phyloP scores from a whole-genome alignment of 2,797 vertebrate species.

The Apodemus agrarius region DNA sequence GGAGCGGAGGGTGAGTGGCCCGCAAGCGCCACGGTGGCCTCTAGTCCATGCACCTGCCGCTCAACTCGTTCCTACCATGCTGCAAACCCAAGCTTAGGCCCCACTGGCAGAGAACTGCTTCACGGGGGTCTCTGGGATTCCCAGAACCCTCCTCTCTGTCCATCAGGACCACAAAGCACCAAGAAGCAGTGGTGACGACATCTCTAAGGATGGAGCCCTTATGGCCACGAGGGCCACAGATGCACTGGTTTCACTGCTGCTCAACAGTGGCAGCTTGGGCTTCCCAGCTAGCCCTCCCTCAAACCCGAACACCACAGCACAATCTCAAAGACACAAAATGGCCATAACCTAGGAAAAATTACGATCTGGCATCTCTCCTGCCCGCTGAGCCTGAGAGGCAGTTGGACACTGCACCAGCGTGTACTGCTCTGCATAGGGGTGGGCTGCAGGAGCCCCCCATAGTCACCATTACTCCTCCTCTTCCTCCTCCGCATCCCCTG shows the following conservation, averaged over 20 bases:
- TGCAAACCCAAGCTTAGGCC: not conserved
- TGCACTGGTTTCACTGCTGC: not conserved
- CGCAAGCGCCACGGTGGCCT: not conserved
- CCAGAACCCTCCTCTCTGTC: slow-evolving; percentile 12
- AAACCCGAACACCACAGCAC: slow-evolving; percentile 59
- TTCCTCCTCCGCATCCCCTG: slow-evolving; percentile 73
- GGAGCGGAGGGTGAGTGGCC: slow-evolving; percentile 15
- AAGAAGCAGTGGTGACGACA: not conserved
- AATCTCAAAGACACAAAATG: slow-evolving; percentile 79
- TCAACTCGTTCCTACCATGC: not conserved
- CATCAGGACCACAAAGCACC: slow-evolving; percentile 70
- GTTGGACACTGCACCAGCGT: not conserved
- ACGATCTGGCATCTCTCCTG: slow-evolving; percentile 41
- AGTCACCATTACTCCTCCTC: slow-evolving; percentile 74
- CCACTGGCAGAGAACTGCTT: slow-evolving; percentile 3
- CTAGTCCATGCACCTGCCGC: not conserved
- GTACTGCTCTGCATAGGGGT: not conserved
- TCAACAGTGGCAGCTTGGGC: slow-evolving; percentile 9
- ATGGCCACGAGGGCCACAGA: not conserved
- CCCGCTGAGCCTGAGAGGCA: not conserved
- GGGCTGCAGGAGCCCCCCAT: not conserved
- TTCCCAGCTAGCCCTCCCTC: slow-evolving; percentile 61
- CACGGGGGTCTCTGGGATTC: not conserved
- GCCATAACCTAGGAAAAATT: slow-evolving; percentile 73
- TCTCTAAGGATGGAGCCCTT: slow-evolving; percentile 40